Conservation (phyloP, 1,140 invertebrate species). For the Tetramorium alpestre region DNA sequence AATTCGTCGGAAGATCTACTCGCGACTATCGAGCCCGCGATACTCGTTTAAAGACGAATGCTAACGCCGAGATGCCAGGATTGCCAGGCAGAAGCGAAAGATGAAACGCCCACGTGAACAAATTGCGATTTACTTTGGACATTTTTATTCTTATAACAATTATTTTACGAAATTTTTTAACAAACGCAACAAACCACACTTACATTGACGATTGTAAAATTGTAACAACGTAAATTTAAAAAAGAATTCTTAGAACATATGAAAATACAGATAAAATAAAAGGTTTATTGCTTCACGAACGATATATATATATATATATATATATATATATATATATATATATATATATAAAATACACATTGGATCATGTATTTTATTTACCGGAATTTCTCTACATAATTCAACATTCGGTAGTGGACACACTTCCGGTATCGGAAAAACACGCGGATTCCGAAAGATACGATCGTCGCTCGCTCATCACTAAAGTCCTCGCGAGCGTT, state of each 20-base stretch:
- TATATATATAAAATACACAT: not conserved
- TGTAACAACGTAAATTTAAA: not conserved
- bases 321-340: not conserved
- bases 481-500: constrained; percentile 58
- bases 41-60: constrained; percentile 22
- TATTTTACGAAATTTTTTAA: not conserved
- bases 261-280: not conserved
- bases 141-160: not conserved
- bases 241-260: not conserved
- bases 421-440: constrained; percentile 9
- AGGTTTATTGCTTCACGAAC: not conserved
- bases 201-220: not conserved
- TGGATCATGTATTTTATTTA: not conserved
- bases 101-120: not conserved
- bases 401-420: not conserved
- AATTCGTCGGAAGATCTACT: constrained; percentile 71
- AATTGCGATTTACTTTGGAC: not conserved
- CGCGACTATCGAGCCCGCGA: constrained; percentile 29
- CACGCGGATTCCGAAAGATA: constrained; percentile 3
- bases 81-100: not conserved
- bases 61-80: not conserved
- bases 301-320: not conserved
- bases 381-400: not conserved
- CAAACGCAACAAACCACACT: not conserved
- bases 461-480: constrained; percentile 23